These are phyloP conservation scores for Echiichthys vipera DNA, from an alignment of 2,797 vertebrate genomes.

Conservation along the genomic window DNA sequence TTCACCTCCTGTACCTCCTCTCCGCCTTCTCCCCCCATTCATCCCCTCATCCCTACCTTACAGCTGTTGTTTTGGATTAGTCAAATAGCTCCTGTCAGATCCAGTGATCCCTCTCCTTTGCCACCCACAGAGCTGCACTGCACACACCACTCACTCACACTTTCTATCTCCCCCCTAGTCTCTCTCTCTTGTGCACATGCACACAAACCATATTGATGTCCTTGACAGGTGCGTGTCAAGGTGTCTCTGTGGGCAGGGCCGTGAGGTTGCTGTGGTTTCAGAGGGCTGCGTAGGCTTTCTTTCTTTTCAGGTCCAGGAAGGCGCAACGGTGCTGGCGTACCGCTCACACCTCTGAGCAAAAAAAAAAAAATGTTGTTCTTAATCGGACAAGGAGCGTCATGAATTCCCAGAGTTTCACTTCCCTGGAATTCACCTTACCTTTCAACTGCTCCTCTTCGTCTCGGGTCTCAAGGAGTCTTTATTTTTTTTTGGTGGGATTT, in stretches of 20 bases:
- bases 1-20: slow-evolving; percentile 18
- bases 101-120: slow-evolving; percentile 81
- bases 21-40: slow-evolving; percentile 10
- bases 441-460: slow-evolving; percentile 46
- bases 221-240: slow-evolving; percentile 82
- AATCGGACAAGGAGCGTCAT: slow-evolving; percentile 60
- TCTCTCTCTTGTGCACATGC: slow-evolving; percentile 43
- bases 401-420: slow-evolving; percentile 62
- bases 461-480: slow-evolving; percentile 34
- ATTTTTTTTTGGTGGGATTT: slow-evolving; percentile 61
- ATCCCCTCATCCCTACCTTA: slow-evolving; percentile 74
- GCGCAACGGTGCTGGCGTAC: slow-evolving; percentile 70
- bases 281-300: slow-evolving; percentile 23
- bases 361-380: slow-evolving; percentile 70
- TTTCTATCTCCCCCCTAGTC: slow-evolving; percentile 9
- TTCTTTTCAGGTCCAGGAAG: slow-evolving; percentile 75
- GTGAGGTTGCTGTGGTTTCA: slow-evolving; percentile 34
- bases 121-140: slow-evolving; percentile 82
- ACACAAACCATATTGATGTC: slow-evolving; percentile 28
- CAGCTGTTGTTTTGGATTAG: slow-evolving; percentile 90
- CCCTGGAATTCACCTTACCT: slow-evolving; percentile 65
- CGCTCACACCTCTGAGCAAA: slow-evolving; percentile 69
- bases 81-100: slow-evolving; percentile 87
- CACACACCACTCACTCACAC: slow-evolving; percentile 47
- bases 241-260: slow-evolving; percentile 58